Evolutionary conservation across 2,797 vertebrate genomes (phyloP), one percentile per base, ranked within the genome.

Genomic region (Agapornis canus): DNA sequence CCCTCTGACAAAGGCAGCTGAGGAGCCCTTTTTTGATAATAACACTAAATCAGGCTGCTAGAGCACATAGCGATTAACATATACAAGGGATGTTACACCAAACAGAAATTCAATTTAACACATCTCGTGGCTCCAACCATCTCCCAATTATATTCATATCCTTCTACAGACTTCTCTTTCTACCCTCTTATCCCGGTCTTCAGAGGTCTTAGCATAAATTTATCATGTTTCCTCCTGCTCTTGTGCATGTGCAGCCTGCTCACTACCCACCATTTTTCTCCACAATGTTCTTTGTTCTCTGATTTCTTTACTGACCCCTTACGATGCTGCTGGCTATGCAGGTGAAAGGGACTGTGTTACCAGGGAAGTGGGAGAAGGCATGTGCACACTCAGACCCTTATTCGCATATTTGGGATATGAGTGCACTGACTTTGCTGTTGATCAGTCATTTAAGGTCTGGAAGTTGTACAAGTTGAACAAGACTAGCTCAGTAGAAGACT

Each of bases 71-170:
- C 0, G 31, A 96, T 96, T 96, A 96, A 96, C 96, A 94, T 89
- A 89, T 95, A 95, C 91, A 78, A 80, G 88, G 83, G 75, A 94
- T 82, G 90, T 94, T 92, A 84, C 85, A 96, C 90, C 83, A 89
- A 94, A 94, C 75, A 96, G 92, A 95, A 96, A 97, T 95, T 96
- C 91, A 92, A 89, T 97, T 97, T 95, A 94, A 73, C 80, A 92
- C 70, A 86, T 90, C 94, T 91, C 63, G 37, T 10, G 5, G 89
- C 85, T 90, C 69, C 76, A 92, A 31, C 89, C 80, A 54, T 43
- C 76, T 72, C 80, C 95, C 77, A 78, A 56, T 93, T 95, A 94
- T 19, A 75, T 59, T 90, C 40, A 48, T 45, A 86, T 73, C 51
- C 77, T 91, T 84, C 43, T 90, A 60, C 45, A 79, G 82, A 18